phyloP scores from a whole-genome alignment of 2,888 invertebrate species.

The Andricus curvator region DNA sequence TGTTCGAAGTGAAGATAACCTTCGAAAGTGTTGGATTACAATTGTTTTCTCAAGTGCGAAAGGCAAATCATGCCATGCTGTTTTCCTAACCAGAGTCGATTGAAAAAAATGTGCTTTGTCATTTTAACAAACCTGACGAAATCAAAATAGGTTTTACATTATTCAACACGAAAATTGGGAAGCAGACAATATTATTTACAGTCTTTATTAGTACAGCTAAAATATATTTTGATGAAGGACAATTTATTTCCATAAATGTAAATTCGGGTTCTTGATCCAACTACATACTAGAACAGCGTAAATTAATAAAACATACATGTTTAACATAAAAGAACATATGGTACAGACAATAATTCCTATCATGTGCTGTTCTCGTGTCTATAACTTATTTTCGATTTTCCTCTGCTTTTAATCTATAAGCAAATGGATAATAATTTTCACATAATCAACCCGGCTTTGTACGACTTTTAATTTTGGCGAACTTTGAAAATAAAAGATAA shows the following conservation, averaged over 20 bases:
- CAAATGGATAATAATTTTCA: neutral
- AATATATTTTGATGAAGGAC: neutral
- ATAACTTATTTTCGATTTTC: neutral
- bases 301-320: neutral
- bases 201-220: neutral
- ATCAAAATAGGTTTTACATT: conserved; percentile 27
- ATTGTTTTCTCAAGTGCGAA: conserved; percentile 19
- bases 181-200: neutral
- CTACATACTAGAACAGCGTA: neutral
- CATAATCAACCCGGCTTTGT: neutral
- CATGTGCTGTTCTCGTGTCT: neutral
- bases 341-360: neutral
- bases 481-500: neutral
- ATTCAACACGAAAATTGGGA: neutral
- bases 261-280: neutral
- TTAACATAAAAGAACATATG: neutral
- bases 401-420: neutral
- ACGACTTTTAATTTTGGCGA: neutral
- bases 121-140: conserved; percentile 12
- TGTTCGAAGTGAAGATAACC: neutral
- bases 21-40: conserved; percentile 20
- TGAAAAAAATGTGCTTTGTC: neutral
- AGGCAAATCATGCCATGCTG: conserved; percentile 3
- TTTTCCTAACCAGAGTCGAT: conserved; percentile 11
- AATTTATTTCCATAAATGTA: neutral